phyloP scores from a whole-genome alignment of 2,888 invertebrate species.

The Amblyjoppa fuscipennis region DNA sequence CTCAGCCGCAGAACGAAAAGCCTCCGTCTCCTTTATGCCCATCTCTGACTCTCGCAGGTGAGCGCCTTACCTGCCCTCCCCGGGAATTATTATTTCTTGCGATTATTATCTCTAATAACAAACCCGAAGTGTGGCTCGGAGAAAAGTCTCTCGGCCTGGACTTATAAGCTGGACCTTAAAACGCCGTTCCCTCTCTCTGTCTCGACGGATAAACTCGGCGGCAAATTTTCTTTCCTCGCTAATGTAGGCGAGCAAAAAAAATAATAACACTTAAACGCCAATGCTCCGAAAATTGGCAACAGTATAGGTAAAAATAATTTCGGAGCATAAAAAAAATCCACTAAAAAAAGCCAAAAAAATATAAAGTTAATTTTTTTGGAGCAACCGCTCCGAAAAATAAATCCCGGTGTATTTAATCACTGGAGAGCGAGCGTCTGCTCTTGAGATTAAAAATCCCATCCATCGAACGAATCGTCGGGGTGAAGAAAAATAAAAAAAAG shows the following conservation, averaged over 20 bases:
- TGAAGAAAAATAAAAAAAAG: not conserved
- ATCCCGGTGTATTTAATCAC: no score
- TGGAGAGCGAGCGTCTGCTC: no score
- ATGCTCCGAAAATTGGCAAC: no score
- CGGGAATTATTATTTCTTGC: slow-evolving; percentile 83
- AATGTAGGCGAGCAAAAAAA: no score
- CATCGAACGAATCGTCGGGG: slow-evolving; percentile 10
- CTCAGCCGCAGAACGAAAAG: slow-evolving; percentile 71
- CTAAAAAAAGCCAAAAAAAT: no score
- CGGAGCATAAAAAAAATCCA: no score
- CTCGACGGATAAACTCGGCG: slow-evolving; percentile 20
- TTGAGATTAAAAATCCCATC: no score
- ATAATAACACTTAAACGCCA: not conserved
- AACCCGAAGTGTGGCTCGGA: slow-evolving; percentile 65
- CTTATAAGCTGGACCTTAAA: slow-evolving; percentile 60
- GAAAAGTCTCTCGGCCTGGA: slow-evolving; percentile 53
- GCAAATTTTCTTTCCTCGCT: slow-evolving; percentile 11
- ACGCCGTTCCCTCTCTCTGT: slow-evolving; percentile 39
- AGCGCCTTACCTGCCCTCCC: slow-evolving; percentile 68
- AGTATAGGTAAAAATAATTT: no score
- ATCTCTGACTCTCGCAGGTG: slow-evolving; percentile 70
- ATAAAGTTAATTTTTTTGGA: no score
- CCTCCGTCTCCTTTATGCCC: slow-evolving; percentile 60
- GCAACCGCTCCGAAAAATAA: no score
- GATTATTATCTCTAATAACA: slow-evolving; percentile 85